Percentiles rank a stretch among this genome's conserved stretches.
Conservation (phyloP, 2,797 vertebrate genomes). For the Helostoma temminkii region DNA sequence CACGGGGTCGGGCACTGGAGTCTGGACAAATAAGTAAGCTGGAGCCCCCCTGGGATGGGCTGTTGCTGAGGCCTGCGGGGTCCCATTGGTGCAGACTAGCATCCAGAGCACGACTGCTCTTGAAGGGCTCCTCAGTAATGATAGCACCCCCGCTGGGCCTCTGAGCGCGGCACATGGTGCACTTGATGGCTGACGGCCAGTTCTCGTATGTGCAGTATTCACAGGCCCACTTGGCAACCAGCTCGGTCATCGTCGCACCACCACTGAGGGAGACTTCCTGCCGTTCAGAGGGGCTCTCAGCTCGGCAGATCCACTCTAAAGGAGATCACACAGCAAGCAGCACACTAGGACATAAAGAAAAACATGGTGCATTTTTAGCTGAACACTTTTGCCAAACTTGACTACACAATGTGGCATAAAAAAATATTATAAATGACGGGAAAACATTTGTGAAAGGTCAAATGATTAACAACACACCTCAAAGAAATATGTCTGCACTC, state of each 20-base stretch:
- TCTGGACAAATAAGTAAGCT: slow-evolving; percentile 97
- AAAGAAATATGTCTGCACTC: not conserved
- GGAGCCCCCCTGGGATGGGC: slow-evolving; percentile 86
- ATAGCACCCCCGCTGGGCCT: slow-evolving; percentile 93
- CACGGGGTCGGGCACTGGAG: slow-evolving; percentile 95
- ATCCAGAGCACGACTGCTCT: slow-evolving; percentile 90
- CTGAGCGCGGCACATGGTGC: slow-evolving; percentile 98
- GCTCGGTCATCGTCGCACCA: slow-evolving; percentile 93
- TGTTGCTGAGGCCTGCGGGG: slow-evolving; percentile 85
- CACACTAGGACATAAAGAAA: slow-evolving; percentile 43
- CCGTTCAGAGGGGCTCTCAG: slow-evolving; percentile 77
- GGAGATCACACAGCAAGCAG: slow-evolving; percentile 74
- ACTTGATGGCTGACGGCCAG: slow-evolving; percentile 99
- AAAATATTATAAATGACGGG: not conserved
- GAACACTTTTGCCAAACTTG: not conserved
- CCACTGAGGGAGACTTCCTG: slow-evolving; percentile 72
- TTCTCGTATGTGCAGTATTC: slow-evolving; percentile 99
- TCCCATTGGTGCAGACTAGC: slow-evolving; percentile 91
- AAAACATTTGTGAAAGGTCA: not conserved
- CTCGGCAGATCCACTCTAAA: slow-evolving; percentile 72
- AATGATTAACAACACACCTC: not conserved
- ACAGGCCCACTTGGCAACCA: slow-evolving; percentile 98
- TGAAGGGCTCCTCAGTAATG: slow-evolving; percentile 98
- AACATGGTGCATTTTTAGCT: slow-evolving; percentile 6
- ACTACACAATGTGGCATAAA: not conserved